Evolutionary conservation across 2,797 vertebrate species (phyloP).

Genomic region (Pseudochirops corinnae): DNA sequence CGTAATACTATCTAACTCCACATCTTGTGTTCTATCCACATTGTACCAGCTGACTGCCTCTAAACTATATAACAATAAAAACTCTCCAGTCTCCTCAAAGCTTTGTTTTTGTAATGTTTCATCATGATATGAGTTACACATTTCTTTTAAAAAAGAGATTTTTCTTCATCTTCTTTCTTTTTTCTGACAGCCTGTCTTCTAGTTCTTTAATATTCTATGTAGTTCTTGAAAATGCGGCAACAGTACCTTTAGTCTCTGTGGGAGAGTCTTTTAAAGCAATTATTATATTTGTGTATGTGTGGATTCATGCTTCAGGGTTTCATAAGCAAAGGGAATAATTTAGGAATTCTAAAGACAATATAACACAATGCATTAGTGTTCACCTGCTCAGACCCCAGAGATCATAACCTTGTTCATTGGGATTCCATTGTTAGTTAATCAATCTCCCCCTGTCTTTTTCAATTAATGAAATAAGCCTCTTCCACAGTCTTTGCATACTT

Average conservation of each 20-base stretch:
- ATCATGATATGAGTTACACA: background rate
- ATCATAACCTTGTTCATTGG: background rate
- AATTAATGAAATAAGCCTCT: conserved; percentile 4
- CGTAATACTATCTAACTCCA: background rate
- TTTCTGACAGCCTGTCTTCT: background rate
- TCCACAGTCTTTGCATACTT: background rate
- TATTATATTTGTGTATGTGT: background rate
- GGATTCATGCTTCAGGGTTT: background rate
- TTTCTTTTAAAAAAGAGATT: background rate
- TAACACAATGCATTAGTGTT: background rate
- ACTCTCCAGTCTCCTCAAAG: background rate
- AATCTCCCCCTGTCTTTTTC: background rate
- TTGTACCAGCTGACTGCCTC: background rate
- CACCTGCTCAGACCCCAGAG: background rate
- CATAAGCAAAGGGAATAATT: background rate
- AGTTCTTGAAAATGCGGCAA: background rate
- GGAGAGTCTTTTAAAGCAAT: background rate
- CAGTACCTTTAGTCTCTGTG: background rate
- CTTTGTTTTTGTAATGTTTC: background rate
- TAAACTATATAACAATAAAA: background rate
- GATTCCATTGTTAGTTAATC: background rate
- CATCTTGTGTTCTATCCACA: background rate
- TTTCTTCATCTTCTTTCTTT: background rate
- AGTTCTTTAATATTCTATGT: background rate
- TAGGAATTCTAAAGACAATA: background rate